phyloP scores from a whole-genome alignment of 2,113 vertebrate species.

The Saccopteryx leptura region DNA sequence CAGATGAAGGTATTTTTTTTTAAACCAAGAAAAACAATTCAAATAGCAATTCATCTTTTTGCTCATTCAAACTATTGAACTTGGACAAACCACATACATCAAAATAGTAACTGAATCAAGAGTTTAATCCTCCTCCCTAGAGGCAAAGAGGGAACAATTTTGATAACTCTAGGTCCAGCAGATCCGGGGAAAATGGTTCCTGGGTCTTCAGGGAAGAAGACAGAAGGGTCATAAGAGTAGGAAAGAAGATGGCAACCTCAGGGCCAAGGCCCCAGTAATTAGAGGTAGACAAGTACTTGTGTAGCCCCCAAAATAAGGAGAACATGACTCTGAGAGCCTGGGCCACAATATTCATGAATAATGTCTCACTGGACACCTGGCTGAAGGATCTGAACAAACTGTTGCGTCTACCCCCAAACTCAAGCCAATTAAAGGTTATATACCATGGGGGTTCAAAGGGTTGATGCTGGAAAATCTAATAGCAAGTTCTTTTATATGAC shows the following conservation, averaged over 20 bases:
- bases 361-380: neutral
- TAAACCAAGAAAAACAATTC: conserved; percentile 62
- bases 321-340: neutral
- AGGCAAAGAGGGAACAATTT: neutral
- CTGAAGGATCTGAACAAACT: neutral
- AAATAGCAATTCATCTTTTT: conserved; percentile 41
- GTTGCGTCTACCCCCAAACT: neutral
- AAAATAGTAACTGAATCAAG: conserved; percentile 64
- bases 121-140: neutral
- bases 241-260: neutral
- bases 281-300: neutral
- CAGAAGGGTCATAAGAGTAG: neutral
- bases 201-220: neutral
- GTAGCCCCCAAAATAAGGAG: neutral
- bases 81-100: conserved; percentile 42
- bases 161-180: neutral
- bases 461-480: neutral
- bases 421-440: conserved; percentile 6
- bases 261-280: neutral
- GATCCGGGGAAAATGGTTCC: neutral
- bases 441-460: neutral
- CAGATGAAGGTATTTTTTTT: conserved; percentile 12
- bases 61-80: conserved; percentile 55
- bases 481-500: conserved; percentile 29
- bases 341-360: neutral